Evolutionary conservation across 35 echinoderm and acorn worm species (phyloP), one percentile per base, ranked within the genome.

Genomic region (Apostichopus japonicus): DNA sequence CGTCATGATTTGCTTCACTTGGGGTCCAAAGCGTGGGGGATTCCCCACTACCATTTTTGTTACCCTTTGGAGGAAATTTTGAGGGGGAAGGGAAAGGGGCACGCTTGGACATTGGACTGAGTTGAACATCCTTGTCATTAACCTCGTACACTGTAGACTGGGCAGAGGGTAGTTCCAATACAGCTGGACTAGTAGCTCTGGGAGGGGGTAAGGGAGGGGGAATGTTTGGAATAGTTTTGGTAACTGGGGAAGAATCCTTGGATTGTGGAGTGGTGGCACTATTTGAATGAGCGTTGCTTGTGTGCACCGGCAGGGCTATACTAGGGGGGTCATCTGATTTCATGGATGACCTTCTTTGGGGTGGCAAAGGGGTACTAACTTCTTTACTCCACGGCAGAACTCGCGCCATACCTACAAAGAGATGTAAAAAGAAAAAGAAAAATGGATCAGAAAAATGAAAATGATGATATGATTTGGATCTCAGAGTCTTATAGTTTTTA

Each of bases 181-280:
- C 54, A 80, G 80, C 62, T 73, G 86, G 54, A 78, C 93, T 89
- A 10, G 73, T 0, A 83, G 76, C 86, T 90, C 76, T 65, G 16
- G 53, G 93, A 24, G 96, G 96, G 10, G 96, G 96, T 5, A 97
- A 55, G 2, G 96, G 96, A 14, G 96, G 96, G 24, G 96, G 96
- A 10, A 62, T 61, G 24, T 73, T 57, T 54, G 96, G 96, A 7
- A 93, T 93, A 17, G 53, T 61, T 23, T 81, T 57, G 21, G 54
- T 21, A 14, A 58, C 86, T 10, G 51, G 81, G 21, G 92, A 72
- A 24, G 59, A 16, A 19, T 72, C 21, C 72, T 93, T 93, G 17
- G 56, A 55, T 5, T 86, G 71, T 44, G 33, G 33, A 44, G 33
- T 44, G 53, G 70, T 86, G 6, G n/a, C 53, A 53, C 63, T 87